Evolutionary conservation across 2,797 vertebrate genomes (phyloP).

Genomic region (Liparis tanakae): DNA sequence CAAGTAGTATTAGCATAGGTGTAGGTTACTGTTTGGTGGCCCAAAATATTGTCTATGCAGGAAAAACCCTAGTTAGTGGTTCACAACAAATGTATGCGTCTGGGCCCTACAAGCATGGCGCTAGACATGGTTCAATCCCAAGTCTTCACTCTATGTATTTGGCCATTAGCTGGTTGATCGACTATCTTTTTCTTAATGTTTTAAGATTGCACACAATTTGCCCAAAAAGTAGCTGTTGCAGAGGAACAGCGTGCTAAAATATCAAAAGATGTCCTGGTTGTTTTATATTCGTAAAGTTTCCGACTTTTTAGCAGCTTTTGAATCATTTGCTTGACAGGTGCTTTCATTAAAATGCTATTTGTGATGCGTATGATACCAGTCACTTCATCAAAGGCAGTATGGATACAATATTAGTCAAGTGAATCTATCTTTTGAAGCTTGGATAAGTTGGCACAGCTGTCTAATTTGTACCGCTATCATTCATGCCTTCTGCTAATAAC

Average conservation of each 20-base stretch:
- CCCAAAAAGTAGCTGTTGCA: not conserved
- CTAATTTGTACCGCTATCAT: conserved; percentile 29
- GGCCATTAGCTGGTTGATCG: not conserved
- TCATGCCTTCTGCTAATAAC: conserved; percentile 43
- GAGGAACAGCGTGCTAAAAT: not conserved
- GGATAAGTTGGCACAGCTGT: conserved; percentile 26
- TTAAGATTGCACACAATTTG: not conserved
- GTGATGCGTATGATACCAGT: conserved; percentile 16
- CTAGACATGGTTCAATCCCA: not conserved
- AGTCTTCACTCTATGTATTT: not conserved
- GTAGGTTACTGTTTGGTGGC: too few species aligned
- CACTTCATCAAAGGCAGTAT: conserved; percentile 39
- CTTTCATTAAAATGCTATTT: conserved; percentile 37
- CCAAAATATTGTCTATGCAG: too few species aligned
- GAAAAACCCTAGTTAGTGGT: too few species aligned
- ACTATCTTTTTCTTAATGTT: conserved; percentile 6
- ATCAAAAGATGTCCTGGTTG: not conserved
- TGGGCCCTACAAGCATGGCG: too few species aligned
- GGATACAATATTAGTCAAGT: conserved; percentile 36
- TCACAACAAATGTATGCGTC: too few species aligned
- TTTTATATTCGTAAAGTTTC: conserved; percentile 12
- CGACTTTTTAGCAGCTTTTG: conserved; percentile 10
- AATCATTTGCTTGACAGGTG: conserved; percentile 38
- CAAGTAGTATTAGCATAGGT: too few species aligned
- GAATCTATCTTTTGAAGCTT: conserved; percentile 23